A percentile compares a stretch with the other conserved stretches of the same genome.
Evolutionary conservation across 2,797 vertebrate genomes (phyloP).

Genomic region (Graptemys geographica): DNA sequence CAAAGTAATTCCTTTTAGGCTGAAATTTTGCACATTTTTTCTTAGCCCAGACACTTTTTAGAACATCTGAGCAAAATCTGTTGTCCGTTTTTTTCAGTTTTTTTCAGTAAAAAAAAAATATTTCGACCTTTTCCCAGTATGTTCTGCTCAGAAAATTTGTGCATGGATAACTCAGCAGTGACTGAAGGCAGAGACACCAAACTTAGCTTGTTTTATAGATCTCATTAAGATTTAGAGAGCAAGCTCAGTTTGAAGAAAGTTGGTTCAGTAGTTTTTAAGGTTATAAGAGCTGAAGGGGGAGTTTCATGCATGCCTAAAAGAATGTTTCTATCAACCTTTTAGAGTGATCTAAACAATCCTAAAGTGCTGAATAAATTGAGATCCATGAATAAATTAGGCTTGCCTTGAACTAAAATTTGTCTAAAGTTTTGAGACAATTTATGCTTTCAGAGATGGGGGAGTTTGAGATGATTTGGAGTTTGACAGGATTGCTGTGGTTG

Average conservation of each 20-base stretch:
- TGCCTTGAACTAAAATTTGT: conserved; percentile 10
- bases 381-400: conserved; percentile 67
- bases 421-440: conserved; percentile 34
- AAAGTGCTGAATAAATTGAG: conserved; percentile 63
- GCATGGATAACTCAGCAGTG: background rate
- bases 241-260: conserved; percentile 59
- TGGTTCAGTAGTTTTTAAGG: conserved; percentile 18
- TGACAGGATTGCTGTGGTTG: conserved; percentile 41
- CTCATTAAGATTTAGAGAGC: conserved; percentile 44
- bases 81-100: background rate
- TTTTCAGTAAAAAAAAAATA: background rate
- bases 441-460: conserved; percentile 38
- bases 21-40: conserved; percentile 14
- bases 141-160: background rate
- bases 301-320: conserved; percentile 46
- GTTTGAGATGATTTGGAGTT: background rate
- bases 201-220: conserved; percentile 14
- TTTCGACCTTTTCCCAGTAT: background rate
- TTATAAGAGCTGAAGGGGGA: conserved; percentile 64
- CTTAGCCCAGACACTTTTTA: background rate
- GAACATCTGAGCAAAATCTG: background rate
- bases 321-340: conserved; percentile 40
- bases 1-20: conserved; percentile 54
- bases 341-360: conserved; percentile 50
- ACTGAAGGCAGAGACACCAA: background rate